Evolutionary conservation across 2,888 invertebrate genomes (phyloP).

Genomic region (Sphecodes monilicornis): DNA sequence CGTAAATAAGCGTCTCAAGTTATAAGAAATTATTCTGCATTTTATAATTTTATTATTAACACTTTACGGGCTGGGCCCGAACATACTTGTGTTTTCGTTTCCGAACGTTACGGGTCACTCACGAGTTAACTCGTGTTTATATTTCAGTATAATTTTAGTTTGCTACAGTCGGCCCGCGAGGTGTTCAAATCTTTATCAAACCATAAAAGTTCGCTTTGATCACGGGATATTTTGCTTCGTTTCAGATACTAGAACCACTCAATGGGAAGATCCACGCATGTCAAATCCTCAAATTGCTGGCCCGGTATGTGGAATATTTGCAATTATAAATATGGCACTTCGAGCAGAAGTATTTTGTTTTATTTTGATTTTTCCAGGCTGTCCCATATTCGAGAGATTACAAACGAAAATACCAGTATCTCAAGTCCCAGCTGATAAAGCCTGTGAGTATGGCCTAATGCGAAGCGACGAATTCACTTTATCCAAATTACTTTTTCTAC

Average conservation of each 20-base stretch:
- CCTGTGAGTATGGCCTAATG: conserved; percentile 88
- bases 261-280: conserved; percentile 99
- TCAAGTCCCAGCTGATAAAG: conserved; percentile 97
- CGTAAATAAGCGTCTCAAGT: not conserved
- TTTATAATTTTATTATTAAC: not conserved
- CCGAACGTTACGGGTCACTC: too few relatives aligned
- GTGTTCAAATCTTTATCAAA: not conserved
- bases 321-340: conserved; percentile 8
- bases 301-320: conserved; percentile 86
- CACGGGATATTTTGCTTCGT: conserved; percentile 44
- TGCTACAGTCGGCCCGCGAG: not conserved
- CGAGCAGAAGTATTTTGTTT: conserved; percentile 1
- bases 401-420: conserved; percentile 99
- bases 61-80: too few relatives aligned
- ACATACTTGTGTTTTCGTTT: too few relatives aligned
- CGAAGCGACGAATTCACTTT: not conserved
- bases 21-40: not conserved
- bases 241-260: conserved; percentile 96
- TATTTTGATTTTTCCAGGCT: conserved; percentile 87
- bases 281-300: conserved; percentile 98
- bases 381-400: conserved; percentile 99
- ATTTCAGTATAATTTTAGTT: not conserved
- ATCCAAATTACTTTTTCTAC: not conserved
- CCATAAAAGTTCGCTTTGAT: not conserved
- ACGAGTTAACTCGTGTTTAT: not conserved